A percentile compares a stretch with the other conserved stretches of the same genome.
Evolutionary conservation across 2,797 vertebrate genomes (phyloP).

Genomic region (Sarcophilus harrisii): DNA sequence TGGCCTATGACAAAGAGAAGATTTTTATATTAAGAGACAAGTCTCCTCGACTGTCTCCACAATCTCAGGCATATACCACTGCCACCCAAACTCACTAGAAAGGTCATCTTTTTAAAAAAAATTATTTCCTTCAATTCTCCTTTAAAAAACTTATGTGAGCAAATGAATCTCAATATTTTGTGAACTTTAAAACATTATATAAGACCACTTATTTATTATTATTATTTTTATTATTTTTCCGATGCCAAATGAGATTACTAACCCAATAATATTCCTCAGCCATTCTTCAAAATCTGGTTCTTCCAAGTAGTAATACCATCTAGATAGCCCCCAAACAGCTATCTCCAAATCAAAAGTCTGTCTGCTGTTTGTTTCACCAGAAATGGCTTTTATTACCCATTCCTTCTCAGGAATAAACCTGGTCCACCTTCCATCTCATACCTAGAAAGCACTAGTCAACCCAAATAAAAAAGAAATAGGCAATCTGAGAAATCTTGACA

Average conservation of each 20-base stretch:
- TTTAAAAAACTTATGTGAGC: not conserved
- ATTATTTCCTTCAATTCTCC: slow-evolving; percentile 38
- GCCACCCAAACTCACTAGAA: not conserved
- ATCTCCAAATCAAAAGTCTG: not conserved
- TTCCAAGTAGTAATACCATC: not conserved
- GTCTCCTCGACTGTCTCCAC: not conserved
- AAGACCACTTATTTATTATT: not conserved
- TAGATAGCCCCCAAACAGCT: not conserved
- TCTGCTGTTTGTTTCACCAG: not conserved
- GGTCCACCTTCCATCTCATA: not conserved
- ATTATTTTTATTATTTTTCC: not conserved
- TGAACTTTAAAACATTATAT: not conserved
- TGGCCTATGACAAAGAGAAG: not conserved
- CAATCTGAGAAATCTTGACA: not conserved
- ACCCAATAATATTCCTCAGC: not conserved
- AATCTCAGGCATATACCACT: not conserved
- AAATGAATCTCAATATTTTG: not conserved
- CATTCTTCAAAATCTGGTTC: slow-evolving; percentile 35
- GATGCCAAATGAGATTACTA: not conserved
- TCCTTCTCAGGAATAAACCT: not conserved
- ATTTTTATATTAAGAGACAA: not conserved
- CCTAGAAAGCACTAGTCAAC: not conserved
- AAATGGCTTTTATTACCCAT: not conserved
- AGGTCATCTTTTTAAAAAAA: slow-evolving; percentile 49
- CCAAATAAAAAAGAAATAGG: not conserved